Evolutionary conservation across 2,113 vertebrate genomes (phyloP), one percentile per base, ranked within the genome.

Genomic region (Mugil cephalus): DNA sequence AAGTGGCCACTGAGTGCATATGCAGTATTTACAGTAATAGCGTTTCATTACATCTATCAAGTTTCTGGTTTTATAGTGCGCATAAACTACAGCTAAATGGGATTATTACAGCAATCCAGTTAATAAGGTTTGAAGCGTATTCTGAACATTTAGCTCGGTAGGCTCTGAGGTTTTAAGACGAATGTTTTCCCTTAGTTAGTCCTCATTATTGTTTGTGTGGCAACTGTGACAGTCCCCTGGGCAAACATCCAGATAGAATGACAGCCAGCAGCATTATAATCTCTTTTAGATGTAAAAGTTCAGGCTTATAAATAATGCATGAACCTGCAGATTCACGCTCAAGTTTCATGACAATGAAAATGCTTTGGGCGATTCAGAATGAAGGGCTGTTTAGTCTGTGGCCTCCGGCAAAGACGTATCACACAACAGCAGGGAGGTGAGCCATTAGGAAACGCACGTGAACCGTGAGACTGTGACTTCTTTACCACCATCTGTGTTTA

Each of bases 281-380:
- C 39, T 48, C 51, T 45, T 59, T 80, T 79, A 77, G 67, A 81
- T 74, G 69, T 68, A 42, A 73, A 87, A 59, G 78, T 85, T 77
- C 34, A 74, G 48, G 3, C 35, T 77, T 11, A 59, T 85, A 53
- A 83, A 85, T 83, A 63, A 52, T 83, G 12, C 53, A 87, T 77
- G 82, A 75, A 13, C 51, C 58, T 82, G 81, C 81, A 78, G 75
- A 75, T 81, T 21, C 74, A 79, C 55, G 34, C 61, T 86, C 68
- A 64, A 21, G n/a, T 68, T 81, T 79, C 70, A 87, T 56, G 55
- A 55, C 36, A 74, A 69, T 43, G 19, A 56, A 73, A 21, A 8
- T 6, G 68, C 77, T 72, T 24, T 14, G 39, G 79, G 77, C 77
- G 24, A 47, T 59, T 34, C 36, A 43, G 69, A 63, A 46, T 68